Base-by-base conservation (phyloP, 2,113 vertebrate species). In the Himantopus leucocephalus region DNA sequence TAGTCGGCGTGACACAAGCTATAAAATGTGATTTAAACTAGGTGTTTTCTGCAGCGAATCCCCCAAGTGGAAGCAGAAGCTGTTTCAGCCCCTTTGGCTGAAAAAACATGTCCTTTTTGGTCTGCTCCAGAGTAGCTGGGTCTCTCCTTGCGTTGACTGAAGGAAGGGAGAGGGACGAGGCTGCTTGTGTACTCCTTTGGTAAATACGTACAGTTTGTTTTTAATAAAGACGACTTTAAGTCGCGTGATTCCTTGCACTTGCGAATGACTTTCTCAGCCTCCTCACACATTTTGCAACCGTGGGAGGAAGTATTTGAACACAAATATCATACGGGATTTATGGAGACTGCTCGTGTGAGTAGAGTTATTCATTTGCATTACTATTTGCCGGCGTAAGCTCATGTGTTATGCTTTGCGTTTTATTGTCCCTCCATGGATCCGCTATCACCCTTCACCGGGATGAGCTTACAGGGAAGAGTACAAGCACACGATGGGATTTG, bases 221-320 rank as follows among this genome's bases (percentile, higher is more conserved):
- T 88, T 84, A 77, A 58, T 84, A 80, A 92, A 83, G 80, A 30
- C 0, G 6, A 34, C 76, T 87, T 76, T 32, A 88, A 92, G 88
- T 91, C 43, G n/a, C 75, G 30, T 78, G 94, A 88, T 80, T 91
- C 66, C 76, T 52, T 88, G 37, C 89, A 67, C 68, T 95, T 78
- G 39, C 2, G 22, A 88, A 55, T 91, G 85, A 94, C 86, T 76
- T 93, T 95, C 88, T 80, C 90, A 94, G 92, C 68, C 79, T 94
- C 88, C 90, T 95, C 77, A 41, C 93, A 82, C 67, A n/a, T 87
- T 93, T 85, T 62, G 62, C 62, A 92, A 85, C 59, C 14, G 50
- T 95, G 82, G 93, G 92, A 96, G 93, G 95, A 85, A 82, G 87
- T 96, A 97, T 96, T 96, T 96, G 94, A 92, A 94, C 76, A 94